These are phyloP conservation scores for Bovichtus diacanthus DNA, from an alignment of 2,797 vertebrate species.

Conservation along the genomic window DNA sequence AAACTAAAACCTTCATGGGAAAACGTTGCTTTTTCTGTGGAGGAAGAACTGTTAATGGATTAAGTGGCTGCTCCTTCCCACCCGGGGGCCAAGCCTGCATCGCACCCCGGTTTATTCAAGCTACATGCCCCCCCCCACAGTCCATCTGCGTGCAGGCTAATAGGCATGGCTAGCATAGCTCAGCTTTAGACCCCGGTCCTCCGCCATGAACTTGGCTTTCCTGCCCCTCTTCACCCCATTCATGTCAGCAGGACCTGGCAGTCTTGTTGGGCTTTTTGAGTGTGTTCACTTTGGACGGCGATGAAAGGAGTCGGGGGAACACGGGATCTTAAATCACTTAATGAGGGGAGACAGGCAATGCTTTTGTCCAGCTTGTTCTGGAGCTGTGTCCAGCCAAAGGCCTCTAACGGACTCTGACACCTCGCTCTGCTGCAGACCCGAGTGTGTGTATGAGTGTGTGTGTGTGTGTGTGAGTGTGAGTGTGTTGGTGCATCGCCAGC, in stretches of 20 bases:
- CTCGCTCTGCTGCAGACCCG: constrained; percentile 70
- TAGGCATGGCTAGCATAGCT: constrained; percentile 69
- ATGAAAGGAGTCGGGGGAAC: constrained; percentile 80
- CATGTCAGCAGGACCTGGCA: constrained; percentile 75
- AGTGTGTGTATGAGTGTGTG: constrained; percentile 51
- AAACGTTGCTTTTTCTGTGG: constrained; percentile 64
- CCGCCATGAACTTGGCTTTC: constrained; percentile 78
- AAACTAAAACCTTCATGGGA: constrained; percentile 75
- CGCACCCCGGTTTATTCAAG: constrained; percentile 60
- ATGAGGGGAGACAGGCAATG: constrained; percentile 83
- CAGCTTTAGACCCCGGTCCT: constrained; percentile 74
- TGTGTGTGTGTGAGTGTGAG: constrained; percentile 28
- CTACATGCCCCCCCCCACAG: constrained; percentile 14
- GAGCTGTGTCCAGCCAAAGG: constrained; percentile 77
- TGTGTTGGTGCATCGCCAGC: constrained; percentile 62
- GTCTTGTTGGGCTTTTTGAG: constrained; percentile 76
- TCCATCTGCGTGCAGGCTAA: constrained; percentile 64
- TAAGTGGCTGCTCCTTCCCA: constrained; percentile 72
- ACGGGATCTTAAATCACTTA: constrained; percentile 84
- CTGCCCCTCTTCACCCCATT: constrained; percentile 74
- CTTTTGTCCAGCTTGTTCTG: constrained; percentile 82
- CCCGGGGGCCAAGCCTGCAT: constrained; percentile 42
- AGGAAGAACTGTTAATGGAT: constrained; percentile 75
- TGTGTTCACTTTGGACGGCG: constrained; percentile 76
- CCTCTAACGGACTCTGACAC: constrained; percentile 84